Evolutionary conservation across 2,113 vertebrate genomes (phyloP).

Genomic region (Larimichthys crocea): DNA sequence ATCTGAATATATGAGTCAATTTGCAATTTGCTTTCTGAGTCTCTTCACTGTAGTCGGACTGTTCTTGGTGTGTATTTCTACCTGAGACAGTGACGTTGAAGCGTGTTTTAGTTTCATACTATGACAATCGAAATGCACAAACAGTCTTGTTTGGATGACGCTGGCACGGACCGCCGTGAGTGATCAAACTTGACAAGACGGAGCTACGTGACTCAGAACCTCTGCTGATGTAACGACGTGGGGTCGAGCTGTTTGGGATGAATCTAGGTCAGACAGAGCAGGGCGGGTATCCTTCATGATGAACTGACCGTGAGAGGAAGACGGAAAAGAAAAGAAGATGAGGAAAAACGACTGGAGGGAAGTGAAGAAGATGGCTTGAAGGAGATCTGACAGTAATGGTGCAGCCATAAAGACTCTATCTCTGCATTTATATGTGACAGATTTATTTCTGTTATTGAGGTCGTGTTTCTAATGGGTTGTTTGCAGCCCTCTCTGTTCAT

Average conservation of each 20-base stretch:
- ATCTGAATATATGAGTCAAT: neutral
- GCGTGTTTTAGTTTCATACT: neutral
- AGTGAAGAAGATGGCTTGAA: neutral
- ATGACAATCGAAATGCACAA: neutral
- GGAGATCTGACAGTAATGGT: neutral
- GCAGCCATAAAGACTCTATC: neutral
- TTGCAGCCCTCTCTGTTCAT: neutral
- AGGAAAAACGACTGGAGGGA: neutral
- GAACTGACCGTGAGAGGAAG: slow-evolving; percentile 31
- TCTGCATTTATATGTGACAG: neutral
- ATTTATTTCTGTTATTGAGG: neutral
- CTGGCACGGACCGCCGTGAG: neutral
- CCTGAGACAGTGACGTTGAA: neutral
- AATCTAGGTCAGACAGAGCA: slow-evolving; percentile 70
- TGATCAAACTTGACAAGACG: slow-evolving; percentile 9
- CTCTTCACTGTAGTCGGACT: neutral
- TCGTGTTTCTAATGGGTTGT: neutral
- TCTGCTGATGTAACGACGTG: slow-evolving; percentile 54
- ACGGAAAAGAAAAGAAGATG: neutral
- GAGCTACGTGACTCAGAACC: slow-evolving; percentile 52
- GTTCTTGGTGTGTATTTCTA: too few species aligned
- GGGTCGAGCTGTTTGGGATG: slow-evolving; percentile 52
- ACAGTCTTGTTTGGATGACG: neutral
- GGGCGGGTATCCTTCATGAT: slow-evolving; percentile 36
- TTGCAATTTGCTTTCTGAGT: neutral